Evolutionary conservation across 1,140 invertebrate genomes (phyloP), one percentile per base, ranked within the genome.

Genomic region (Idris sp.): DNA sequence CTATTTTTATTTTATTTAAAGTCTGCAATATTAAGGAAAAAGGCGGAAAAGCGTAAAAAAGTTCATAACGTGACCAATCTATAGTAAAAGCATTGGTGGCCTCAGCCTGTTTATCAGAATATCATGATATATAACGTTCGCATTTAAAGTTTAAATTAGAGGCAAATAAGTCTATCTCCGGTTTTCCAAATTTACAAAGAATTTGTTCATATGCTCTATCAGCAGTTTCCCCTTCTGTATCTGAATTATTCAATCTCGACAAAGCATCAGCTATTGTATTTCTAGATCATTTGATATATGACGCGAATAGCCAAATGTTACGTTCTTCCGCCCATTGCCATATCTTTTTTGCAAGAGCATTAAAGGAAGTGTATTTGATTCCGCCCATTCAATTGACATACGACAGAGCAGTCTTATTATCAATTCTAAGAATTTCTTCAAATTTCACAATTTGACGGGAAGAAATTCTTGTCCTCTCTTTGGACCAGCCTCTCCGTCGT

Each of bases 1-100:
- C 58, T 19, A 11, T 4, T 40, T 15, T 61, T 1, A 61, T 49
- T 7, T 61, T 61, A 10, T 40, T 19, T 30, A 61, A 49, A 0
- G 16, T 22, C 46, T 14, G 5, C 9, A 64, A 35, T 13, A 64
- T 53, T 18, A 64, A 10, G 2, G 59, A 41, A 26, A 65, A 65
- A 1, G 61, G 48, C 0, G 61, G 61, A 36, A 65, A 65, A 3
- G 61, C 61, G 30, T 64, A 64, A 26, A 53, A 51, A 8, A 19
- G n/a, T 8, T 13, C 22, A 26, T 15, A 53, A 10, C 15, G 25
- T 15, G 38, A 28, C 59, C 59, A 64, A 8, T 53, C 31, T 15
- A 64, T 9, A 6, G 59, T 49, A 43, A 64, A 53, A n/a, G 46
- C 30, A 15, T 64, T 48, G n/a, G 40, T 35, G 6, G 38, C 30